phyloP scores from a whole-genome alignment of 2,113 vertebrate genomes.

The Brachyhypopomus occidentalis region DNA sequence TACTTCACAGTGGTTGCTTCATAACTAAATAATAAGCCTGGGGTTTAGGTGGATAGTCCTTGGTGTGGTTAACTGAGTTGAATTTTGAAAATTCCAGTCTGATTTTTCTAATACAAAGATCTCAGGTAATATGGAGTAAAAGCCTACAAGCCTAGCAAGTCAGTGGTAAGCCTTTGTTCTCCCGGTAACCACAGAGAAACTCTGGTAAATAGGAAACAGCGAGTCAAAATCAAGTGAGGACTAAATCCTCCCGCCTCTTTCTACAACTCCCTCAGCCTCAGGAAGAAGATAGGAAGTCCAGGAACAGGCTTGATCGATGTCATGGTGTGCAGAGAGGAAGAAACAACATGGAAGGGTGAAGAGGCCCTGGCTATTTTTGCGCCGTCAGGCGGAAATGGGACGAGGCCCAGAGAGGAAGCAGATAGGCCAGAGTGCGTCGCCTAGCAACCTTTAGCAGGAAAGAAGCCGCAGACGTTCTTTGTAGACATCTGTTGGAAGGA shows the following conservation, averaged over 20 bases:
- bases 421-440: slow-evolving; percentile 80
- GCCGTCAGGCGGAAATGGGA: slow-evolving; percentile 84
- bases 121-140: neutral
- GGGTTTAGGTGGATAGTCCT: too few relatives aligned
- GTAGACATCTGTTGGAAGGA: slow-evolving; percentile 71
- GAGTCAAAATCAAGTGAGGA: slow-evolving; percentile 73
- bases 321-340: slow-evolving; percentile 82
- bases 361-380: slow-evolving; percentile 84
- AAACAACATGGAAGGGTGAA: slow-evolving; percentile 78
- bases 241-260: slow-evolving; percentile 58
- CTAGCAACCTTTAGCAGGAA: slow-evolving; percentile 75
- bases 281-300: slow-evolving; percentile 89
- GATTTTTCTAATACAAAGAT: neutral
- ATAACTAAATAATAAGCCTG: too few relatives aligned
- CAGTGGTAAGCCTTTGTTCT: slow-evolving; percentile 68
- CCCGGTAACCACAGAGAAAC: slow-evolving; percentile 68
- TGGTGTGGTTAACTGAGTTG: slow-evolving; percentile 56
- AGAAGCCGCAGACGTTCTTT: slow-evolving; percentile 67
- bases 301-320: slow-evolving; percentile 86
- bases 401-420: slow-evolving; percentile 81
- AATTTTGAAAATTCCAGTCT: slow-evolving; percentile 28
- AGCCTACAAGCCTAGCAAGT: slow-evolving; percentile 64
- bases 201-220: slow-evolving; percentile 79
- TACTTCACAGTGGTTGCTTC: too few relatives aligned
- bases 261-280: slow-evolving; percentile 61